Evolutionary conservation across 2,888 invertebrate species (phyloP), one percentile per base, ranked within the genome.

Genomic region (Harpagoxenus sublaevis): DNA sequence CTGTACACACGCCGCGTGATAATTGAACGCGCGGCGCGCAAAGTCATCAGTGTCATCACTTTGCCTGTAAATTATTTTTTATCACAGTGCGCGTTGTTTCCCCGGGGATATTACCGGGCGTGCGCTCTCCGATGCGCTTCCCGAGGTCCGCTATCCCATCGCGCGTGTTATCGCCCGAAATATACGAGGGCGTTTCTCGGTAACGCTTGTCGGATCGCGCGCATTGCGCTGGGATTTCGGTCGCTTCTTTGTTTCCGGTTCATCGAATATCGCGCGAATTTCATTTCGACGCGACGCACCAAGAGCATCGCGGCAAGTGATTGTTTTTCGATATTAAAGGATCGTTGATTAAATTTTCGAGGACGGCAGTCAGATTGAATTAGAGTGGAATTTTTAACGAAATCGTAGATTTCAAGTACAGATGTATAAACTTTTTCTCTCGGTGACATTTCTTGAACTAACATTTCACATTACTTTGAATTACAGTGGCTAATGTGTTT

Each of bases 11-110:
- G 77, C 12, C 9, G 68, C 18, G 42, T 45, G 86, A 83, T 86
- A 83, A 83, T 79, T 78, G 42, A 55, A 60, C 31, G 57, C 42
- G 35, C 31, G 4, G 23, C 31, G 57, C 45, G 42, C 62, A 39
- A 63, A 75, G 39, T 65, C 48, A 55, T 74, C 68, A 23, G 68
- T 68, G 39, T 65, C 48, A 55, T 74, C 68, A 23, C 74, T 68
- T 42, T 55, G 70, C 60, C 48, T 65, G 62, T 68, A 66, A 79
- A 79, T 84, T 86, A 79, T 53, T 81, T 84, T 81, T 86, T 84
- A 84, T 86, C 84, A 31, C 45, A n/a, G n/a, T 5, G 39, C 51
- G 55, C 45, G 53, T 35, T 71, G 12, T 28, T 65, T 57, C 73
- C n/a, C 39, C 68, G 42, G 53, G 18, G 70, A 70, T 48, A 57